Evolutionary conservation across 2,888 invertebrate genomes (phyloP).

Genomic region (Serrognathus titanus): DNA sequence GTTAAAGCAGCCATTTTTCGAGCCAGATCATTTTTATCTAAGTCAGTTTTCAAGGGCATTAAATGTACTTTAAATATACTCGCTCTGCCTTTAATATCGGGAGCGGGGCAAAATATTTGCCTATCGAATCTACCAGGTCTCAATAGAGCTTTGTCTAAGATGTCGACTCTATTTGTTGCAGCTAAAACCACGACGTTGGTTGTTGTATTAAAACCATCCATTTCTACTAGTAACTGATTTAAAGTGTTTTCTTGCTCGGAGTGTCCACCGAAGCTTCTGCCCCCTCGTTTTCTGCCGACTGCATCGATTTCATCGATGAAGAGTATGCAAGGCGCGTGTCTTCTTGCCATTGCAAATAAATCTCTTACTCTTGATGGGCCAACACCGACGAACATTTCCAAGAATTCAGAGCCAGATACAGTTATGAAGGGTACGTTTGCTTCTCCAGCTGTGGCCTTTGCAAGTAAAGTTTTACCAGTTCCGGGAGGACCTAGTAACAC

Average conservation of each 20-base stretch:
- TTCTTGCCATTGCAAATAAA: slow-evolving; percentile 95
- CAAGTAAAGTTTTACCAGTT: slow-evolving; percentile 95
- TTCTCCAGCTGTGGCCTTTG: slow-evolving; percentile 99
- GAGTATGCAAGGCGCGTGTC: slow-evolving; percentile 96
- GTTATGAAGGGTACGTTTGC: slow-evolving; percentile 98
- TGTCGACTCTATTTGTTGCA: slow-evolving; percentile 98
- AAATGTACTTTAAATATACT: slow-evolving; percentile 74
- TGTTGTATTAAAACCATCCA: slow-evolving; percentile 99
- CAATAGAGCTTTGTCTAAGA: slow-evolving; percentile 93
- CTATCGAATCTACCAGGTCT: slow-evolving; percentile 97
- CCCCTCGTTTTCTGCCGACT: slow-evolving; percentile 92
- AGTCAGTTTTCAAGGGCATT: slow-evolving; percentile 75
- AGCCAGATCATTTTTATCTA: slow-evolving; percentile 83
- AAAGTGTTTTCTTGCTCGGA: slow-evolving; percentile 96
- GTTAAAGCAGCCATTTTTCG: slow-evolving; percentile 98
- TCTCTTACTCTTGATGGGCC: slow-evolving; percentile 95
- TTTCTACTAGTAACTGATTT: slow-evolving; percentile 98
- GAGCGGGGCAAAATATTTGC: slow-evolving; percentile 96
- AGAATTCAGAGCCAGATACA: slow-evolving; percentile 97
- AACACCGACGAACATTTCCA: slow-evolving; percentile 99
- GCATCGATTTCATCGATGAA: slow-evolving; percentile 99
- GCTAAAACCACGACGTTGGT: slow-evolving; percentile 98
- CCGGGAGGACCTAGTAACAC: slow-evolving; percentile 96
- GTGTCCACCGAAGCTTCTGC: slow-evolving; percentile 90
- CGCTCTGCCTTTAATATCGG: slow-evolving; percentile 91